These are phyloP conservation scores for Calameuta filiformis DNA, from an alignment of 2,888 invertebrate species.

Conservation along the genomic window DNA sequence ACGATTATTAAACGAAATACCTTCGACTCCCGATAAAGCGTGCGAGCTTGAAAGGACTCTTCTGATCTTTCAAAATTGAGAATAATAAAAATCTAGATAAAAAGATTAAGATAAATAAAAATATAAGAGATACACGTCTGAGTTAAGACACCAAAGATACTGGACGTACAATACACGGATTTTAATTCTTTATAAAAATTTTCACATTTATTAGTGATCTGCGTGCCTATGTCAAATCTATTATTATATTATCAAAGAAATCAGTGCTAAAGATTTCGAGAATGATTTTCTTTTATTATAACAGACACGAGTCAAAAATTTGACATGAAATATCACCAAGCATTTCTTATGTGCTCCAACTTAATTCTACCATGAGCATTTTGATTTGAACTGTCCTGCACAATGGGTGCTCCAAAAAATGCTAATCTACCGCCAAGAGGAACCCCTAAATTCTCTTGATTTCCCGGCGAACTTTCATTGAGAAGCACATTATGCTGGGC, in stretches of 20 bases:
- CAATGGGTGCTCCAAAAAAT: neutral
- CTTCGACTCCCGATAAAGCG: neutral
- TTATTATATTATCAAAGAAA: neutral
- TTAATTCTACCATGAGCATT: neutral
- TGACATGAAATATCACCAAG: neutral
- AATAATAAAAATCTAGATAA: neutral
- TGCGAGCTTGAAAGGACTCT: neutral
- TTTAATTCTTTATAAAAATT: neutral
- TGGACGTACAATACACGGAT: neutral
- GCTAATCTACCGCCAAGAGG: neutral
- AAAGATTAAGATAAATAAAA: neutral
- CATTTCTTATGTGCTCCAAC: neutral
- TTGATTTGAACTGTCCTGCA: neutral
- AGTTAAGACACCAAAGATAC: neutral
- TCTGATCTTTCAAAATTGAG: neutral
- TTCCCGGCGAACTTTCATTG: conserved; percentile 52
- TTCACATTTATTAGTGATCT: neutral
- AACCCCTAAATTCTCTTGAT: neutral
- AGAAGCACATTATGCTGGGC: conserved; percentile 83
- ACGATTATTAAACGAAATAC: neutral
- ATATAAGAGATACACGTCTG: neutral
- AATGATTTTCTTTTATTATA: neutral
- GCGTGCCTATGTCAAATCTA: neutral
- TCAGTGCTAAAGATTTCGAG: neutral
- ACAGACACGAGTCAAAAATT: neutral